phyloP scores from a whole-genome alignment of 92 coral and sea anemone genomes.

The Heteractis magnifica region DNA sequence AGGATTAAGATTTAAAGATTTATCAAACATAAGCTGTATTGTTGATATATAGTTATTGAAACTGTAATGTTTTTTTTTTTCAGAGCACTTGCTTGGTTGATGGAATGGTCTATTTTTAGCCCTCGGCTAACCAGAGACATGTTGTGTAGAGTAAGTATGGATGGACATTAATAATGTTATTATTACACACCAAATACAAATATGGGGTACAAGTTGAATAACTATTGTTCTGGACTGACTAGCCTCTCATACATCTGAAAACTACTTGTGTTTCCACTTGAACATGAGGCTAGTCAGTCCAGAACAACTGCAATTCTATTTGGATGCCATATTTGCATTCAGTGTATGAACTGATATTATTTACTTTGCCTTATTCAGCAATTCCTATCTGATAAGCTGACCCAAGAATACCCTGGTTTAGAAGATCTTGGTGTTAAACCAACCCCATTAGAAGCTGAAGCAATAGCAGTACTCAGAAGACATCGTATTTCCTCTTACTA shows the following conservation, averaged over 20 bases:
- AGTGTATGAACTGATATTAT: not conserved
- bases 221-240: too few species aligned
- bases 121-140: slow-evolving; percentile 95
- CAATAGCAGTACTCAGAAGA: slow-evolving; percentile 87
- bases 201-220: too few species aligned
- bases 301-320: too few species aligned
- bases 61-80: not conserved
- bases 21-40: too few species aligned
- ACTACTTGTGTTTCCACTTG: too few species aligned
- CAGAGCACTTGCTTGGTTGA: slow-evolving; percentile 74
- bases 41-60: too few species aligned
- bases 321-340: too few species aligned
- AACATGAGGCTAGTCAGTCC: too few species aligned
- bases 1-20: too few species aligned
- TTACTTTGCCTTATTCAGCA: slow-evolving; percentile 45
- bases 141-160: slow-evolving; percentile 78
- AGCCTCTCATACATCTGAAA: too few species aligned
- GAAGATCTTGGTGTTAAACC: slow-evolving; percentile 88
- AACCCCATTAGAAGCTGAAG: slow-evolving; percentile 81
- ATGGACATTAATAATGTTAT: not conserved
- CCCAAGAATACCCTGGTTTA: slow-evolving; percentile 84
- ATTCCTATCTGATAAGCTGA: slow-evolving; percentile 72
- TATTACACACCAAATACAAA: not conserved
- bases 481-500: slow-evolving; percentile 85
- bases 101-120: slow-evolving; percentile 81